Percentiles rank a stretch among this genome's conserved stretches.
These are phyloP conservation scores for Climacteris rufus DNA, from an alignment of 2,113 vertebrate species.

Conservation along the genomic window DNA sequence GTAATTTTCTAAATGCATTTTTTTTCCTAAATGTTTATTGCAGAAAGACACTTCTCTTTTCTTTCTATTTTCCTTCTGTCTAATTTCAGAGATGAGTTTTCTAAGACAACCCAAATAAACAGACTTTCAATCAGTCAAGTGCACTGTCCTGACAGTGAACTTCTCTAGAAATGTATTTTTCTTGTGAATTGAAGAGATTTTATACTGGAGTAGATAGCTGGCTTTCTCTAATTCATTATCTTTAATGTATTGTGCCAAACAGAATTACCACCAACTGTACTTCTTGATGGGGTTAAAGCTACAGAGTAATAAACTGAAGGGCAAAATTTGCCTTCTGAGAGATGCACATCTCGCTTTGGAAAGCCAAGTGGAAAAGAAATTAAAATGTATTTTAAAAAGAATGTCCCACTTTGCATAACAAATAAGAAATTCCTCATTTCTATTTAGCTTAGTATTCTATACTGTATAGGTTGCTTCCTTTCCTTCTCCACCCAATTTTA, in stretches of 20 bases:
- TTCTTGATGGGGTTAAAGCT: conserved; percentile 11
- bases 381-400: not conserved
- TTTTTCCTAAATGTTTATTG: conserved; percentile 71
- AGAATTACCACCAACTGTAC: conserved; percentile 5
- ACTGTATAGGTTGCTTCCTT: not conserved
- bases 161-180: conserved; percentile 31
- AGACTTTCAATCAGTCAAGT: conserved; percentile 57
- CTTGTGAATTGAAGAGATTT: not conserved
- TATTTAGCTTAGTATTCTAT: not conserved
- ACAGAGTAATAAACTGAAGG: not conserved
- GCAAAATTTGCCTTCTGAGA: conserved; percentile 11
- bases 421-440: not conserved
- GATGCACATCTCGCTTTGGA: not conserved
- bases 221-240: conserved; percentile 27
- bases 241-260: conserved; percentile 25
- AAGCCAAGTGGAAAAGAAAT: conserved; percentile 14
- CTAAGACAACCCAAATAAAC: conserved; percentile 54
- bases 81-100: conserved; percentile 63
- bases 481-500: not conserved
- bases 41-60: conserved; percentile 47
- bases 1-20: conserved; percentile 66
- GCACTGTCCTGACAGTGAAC: conserved; percentile 41
- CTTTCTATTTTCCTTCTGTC: conserved; percentile 43
- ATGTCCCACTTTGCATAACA: not conserved
- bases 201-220: not conserved